Conservation (phyloP, 2,888 invertebrate genomes). For the Pogonocherus hispidulus region DNA sequence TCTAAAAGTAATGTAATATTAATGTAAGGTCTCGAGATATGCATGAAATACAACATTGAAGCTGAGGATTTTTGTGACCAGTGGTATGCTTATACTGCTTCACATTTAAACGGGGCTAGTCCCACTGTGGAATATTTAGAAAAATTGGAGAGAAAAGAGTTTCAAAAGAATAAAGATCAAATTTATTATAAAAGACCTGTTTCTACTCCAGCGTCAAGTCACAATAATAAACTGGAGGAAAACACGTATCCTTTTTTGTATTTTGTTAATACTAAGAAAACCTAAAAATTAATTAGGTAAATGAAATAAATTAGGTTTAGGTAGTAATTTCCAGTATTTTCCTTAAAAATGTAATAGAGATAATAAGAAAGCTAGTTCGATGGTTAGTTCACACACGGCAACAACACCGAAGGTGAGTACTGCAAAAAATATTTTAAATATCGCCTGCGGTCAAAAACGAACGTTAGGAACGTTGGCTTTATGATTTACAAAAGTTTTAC, state of each 20-base stretch:
- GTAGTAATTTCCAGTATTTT: no score
- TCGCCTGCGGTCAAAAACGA: constrained; percentile 51
- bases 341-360: constrained; percentile 32
- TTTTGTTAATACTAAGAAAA: neutral
- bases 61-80: constrained; percentile 81
- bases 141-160: constrained; percentile 77
- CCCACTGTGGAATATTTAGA: constrained; percentile 75
- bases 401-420: constrained; percentile 49
- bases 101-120: constrained; percentile 74
- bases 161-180: constrained; percentile 67
- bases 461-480: constrained; percentile 47
- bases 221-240: constrained; percentile 20
- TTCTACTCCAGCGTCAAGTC: constrained; percentile 29
- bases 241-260: constrained; percentile 45
- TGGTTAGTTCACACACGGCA: constrained; percentile 27
- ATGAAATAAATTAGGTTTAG: neutral
- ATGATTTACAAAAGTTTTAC: constrained; percentile 54
- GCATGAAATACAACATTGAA: constrained; percentile 74
- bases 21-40: constrained; percentile 74
- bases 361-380: constrained; percentile 8
- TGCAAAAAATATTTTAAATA: constrained; percentile 40
- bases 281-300: neutral
- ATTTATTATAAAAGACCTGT: constrained; percentile 58
- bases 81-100: constrained; percentile 84
- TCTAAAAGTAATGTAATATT: neutral